These are phyloP conservation scores for Pteronura brasiliensis DNA, from an alignment of 2,113 vertebrate species.

Conservation along the genomic window DNA sequence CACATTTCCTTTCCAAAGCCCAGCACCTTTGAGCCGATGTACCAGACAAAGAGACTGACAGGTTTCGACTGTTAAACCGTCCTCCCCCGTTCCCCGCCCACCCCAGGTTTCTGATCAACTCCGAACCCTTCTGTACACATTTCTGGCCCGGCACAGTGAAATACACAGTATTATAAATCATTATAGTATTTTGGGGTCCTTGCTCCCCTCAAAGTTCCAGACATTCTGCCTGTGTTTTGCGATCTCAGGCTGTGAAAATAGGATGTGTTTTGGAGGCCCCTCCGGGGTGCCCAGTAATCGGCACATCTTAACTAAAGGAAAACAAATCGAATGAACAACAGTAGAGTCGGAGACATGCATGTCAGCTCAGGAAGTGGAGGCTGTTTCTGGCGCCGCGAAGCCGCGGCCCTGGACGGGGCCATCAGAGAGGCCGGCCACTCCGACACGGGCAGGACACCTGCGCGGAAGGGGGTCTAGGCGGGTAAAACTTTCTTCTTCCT, in stretches of 20 bases:
- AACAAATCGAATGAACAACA: background rate
- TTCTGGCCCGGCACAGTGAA: conserved; percentile 30
- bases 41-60: background rate
- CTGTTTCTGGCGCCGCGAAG: background rate
- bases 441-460: background rate
- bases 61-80: background rate
- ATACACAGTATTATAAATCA: conserved; percentile 51
- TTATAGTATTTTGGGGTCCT: conserved; percentile 42
- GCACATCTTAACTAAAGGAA: conserved; percentile 24
- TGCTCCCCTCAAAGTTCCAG: conserved; percentile 5
- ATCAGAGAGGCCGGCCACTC: background rate
- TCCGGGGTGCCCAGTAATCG: conserved; percentile 21
- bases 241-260: conserved; percentile 40
- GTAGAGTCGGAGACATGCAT: background rate
- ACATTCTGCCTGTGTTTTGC: conserved; percentile 18
- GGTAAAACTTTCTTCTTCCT: background rate
- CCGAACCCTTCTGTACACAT: background rate
- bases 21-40: background rate
- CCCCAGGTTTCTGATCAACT: conserved; percentile 26
- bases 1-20: background rate
- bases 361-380: background rate
- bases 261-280: background rate
- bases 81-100: no score
- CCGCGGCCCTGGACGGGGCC: background rate
- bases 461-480: background rate